These are phyloP conservation scores for Oeneis ivallda DNA, from an alignment of 2,888 invertebrate species.

Conservation along the genomic window DNA sequence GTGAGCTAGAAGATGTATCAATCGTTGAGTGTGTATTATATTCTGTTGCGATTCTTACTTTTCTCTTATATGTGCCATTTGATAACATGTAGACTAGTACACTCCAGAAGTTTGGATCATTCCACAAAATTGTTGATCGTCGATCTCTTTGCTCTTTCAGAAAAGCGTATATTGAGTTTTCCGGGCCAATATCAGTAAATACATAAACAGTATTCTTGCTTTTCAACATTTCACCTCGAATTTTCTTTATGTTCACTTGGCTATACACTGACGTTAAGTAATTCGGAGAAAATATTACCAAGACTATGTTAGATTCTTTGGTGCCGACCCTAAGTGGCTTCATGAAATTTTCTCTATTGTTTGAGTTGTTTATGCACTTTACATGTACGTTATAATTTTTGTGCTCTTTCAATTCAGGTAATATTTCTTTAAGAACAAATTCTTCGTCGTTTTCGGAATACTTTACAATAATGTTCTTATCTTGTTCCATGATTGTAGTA, in stretches of 20 bases:
- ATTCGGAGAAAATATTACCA: slow-evolving; percentile 70
- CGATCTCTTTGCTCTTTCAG: slow-evolving; percentile 68
- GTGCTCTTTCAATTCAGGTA: slow-evolving; percentile 57
- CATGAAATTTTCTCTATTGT: slow-evolving; percentile 46
- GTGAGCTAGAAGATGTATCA: slow-evolving; percentile 39
- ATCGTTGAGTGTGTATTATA: slow-evolving; percentile 24
- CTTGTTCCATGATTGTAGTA: slow-evolving; percentile 33
- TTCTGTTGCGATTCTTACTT: slow-evolving; percentile 29
- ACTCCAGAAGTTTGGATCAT: slow-evolving; percentile 67
- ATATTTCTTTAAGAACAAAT: slow-evolving; percentile 63
- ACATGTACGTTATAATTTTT: slow-evolving; percentile 53
- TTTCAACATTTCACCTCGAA: slow-evolving; percentile 67
- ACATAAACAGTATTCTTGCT: slow-evolving; percentile 65
- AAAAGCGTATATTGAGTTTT: slow-evolving; percentile 73
- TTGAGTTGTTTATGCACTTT: slow-evolving; percentile 45
- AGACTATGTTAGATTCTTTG: slow-evolving; percentile 48
- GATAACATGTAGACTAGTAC: slow-evolving; percentile 54
- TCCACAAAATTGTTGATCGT: slow-evolving; percentile 62
- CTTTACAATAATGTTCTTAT: slow-evolving; percentile 51
- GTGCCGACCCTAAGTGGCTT: slow-evolving; percentile 48
- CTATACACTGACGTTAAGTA: slow-evolving; percentile 67
- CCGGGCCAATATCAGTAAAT: slow-evolving; percentile 67
- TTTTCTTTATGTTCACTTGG: slow-evolving; percentile 71
- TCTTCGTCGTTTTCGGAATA: slow-evolving; percentile 63
- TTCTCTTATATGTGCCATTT: slow-evolving; percentile 40